Percentiles rank a stretch among this genome's conserved stretches.
Conservation (phyloP, 2,888 invertebrate genomes). For the Trissolcus japonicus region DNA sequence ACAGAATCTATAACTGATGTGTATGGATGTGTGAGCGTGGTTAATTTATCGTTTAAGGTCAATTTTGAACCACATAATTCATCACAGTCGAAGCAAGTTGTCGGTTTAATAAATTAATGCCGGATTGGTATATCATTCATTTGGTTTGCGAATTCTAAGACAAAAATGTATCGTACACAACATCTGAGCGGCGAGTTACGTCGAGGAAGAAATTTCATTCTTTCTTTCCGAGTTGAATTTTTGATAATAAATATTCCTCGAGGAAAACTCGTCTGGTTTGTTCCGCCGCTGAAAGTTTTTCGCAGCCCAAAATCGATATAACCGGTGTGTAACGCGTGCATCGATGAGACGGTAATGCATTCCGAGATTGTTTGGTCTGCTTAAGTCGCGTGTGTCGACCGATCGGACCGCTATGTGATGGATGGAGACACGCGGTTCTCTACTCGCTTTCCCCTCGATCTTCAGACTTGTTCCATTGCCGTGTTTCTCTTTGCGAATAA, state of each 20-base stretch:
- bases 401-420: slow-evolving; percentile 72
- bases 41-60: slow-evolving; percentile 50
- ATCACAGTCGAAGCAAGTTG: slow-evolving; percentile 39
- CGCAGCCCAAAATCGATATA: slow-evolving; percentile 57
- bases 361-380: slow-evolving; percentile 64
- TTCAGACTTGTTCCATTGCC: slow-evolving; percentile 63
- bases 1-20: slow-evolving; percentile 19
- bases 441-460: slow-evolving; percentile 67
- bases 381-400: slow-evolving; percentile 69
- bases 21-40: slow-evolving; percentile 3
- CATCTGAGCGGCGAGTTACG: slow-evolving; percentile 32
- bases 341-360: slow-evolving; percentile 70
- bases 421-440: slow-evolving; percentile 73
- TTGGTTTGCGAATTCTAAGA: slow-evolving; percentile 49
- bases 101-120: slow-evolving; percentile 51
- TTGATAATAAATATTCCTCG: slow-evolving; percentile 55
- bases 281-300: slow-evolving; percentile 50
- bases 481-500: slow-evolving; percentile 54
- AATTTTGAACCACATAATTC: slow-evolving; percentile 42
- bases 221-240: slow-evolving; percentile 43
- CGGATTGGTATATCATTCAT: slow-evolving; percentile 45
- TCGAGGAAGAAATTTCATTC: slow-evolving; percentile 47
- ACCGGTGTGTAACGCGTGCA: slow-evolving; percentile 58
- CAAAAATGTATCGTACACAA: slow-evolving; percentile 40
- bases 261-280: slow-evolving; percentile 52